A percentile compares a stretch with the other conserved stretches of the same genome.
These are phyloP conservation scores for Globia sparganii DNA, from an alignment of 2,888 invertebrate species.

Conservation along the genomic window DNA sequence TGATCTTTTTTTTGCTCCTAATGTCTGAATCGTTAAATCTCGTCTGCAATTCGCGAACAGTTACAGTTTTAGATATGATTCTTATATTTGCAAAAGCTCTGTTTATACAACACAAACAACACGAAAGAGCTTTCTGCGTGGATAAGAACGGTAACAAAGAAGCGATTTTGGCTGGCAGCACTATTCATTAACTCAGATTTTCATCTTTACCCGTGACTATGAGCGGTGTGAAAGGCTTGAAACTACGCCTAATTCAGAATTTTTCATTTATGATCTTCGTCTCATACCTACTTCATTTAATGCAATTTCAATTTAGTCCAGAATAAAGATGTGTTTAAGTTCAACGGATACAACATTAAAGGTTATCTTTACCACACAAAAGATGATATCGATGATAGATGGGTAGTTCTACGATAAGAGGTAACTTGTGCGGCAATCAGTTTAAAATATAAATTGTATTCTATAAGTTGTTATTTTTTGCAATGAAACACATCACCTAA, in stretches of 20 bases:
- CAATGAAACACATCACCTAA: no score
- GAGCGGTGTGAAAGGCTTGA: neutral
- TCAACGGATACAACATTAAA: constrained; percentile 31
- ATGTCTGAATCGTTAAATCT: no score
- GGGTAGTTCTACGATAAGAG: no score
- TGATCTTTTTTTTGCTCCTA: neutral
- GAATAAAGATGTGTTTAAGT: constrained; percentile 17
- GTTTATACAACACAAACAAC: constrained; percentile 3
- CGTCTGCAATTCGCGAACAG: neutral
- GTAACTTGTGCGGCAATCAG: no score
- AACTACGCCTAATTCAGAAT: neutral
- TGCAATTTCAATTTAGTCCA: neutral
- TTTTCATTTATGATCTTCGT: neutral
- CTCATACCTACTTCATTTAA: neutral
- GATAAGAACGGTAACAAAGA: constrained; percentile 30
- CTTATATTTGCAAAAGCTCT: constrained; percentile 12
- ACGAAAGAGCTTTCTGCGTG: constrained; percentile 32
- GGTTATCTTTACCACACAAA: constrained; percentile 54
- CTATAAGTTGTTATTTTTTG: no score
- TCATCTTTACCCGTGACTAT: constrained; percentile 8
- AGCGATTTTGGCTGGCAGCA: constrained; percentile 18
- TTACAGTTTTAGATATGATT: constrained; percentile 1
- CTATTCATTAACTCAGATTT: neutral
- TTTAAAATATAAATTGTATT: no score
- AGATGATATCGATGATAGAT: constrained; percentile 30